Conservation (phyloP, 2,797 vertebrate species). For the Coranthus polyacanthus region DNA sequence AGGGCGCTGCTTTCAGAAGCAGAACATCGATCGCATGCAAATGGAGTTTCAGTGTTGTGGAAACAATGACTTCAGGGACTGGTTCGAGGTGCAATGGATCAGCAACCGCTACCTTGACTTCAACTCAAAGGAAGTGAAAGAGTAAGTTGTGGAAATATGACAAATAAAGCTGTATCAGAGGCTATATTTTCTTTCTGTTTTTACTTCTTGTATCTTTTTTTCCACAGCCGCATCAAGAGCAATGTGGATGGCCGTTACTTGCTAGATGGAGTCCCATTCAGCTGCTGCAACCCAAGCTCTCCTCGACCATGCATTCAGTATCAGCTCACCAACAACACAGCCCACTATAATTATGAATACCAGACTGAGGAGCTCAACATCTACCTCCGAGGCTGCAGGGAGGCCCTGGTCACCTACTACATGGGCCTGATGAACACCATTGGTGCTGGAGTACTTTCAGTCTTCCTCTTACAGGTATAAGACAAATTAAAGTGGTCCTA, state of each 20-base stretch:
- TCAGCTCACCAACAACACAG: conserved; percentile 88
- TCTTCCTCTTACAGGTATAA: conserved; percentile 85
- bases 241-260: conserved; percentile 89
- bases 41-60: conserved; percentile 91
- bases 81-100: conserved; percentile 94
- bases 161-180: not conserved
- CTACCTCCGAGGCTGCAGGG: conserved; percentile 85
- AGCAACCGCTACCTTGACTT: conserved; percentile 92
- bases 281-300: conserved; percentile 89
- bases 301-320: conserved; percentile 88
- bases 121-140: conserved; percentile 88
- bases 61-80: conserved; percentile 88
- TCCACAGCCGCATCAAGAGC: conserved; percentile 85
- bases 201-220: conserved; percentile 13
- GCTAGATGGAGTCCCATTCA: conserved; percentile 88
- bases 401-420: conserved; percentile 85
- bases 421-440: conserved; percentile 88
- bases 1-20: conserved; percentile 90
- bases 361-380: conserved; percentile 89
- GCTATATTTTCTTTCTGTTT: not conserved
- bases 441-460: conserved; percentile 82
- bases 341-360: conserved; percentile 88
- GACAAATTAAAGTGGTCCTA: not conserved
- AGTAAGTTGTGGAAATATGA: conserved; percentile 75
- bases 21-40: conserved; percentile 90